phyloP scores from a whole-genome alignment of 2,888 invertebrate species.

The Tuberolachnus salignus region DNA sequence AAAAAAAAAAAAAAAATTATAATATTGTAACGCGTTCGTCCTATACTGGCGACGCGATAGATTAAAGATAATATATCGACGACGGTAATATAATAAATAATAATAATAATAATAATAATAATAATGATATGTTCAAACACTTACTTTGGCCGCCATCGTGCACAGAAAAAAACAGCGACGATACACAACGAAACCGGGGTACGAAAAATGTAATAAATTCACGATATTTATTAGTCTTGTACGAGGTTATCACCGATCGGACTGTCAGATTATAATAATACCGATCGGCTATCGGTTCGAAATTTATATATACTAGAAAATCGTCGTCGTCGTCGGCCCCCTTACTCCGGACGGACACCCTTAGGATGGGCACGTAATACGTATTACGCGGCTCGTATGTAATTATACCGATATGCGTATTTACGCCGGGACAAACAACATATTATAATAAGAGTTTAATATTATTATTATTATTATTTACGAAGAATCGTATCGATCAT shows the following conservation, averaged over 20 bases:
- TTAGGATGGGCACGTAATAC: constrained; percentile 45
- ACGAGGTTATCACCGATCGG: constrained; percentile 26
- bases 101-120: not conserved
- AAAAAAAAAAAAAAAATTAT: too few relatives aligned
- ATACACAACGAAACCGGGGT: too few relatives aligned
- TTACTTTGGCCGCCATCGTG: constrained; percentile 50
- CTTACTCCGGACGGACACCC: constrained; percentile 43
- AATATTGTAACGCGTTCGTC: too few relatives aligned
- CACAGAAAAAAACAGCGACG: not conserved
- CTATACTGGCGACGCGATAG: not conserved
- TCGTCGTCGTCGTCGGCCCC: constrained; percentile 24
- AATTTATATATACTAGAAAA: constrained; percentile 43
- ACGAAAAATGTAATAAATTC: too few relatives aligned
- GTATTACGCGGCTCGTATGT: not conserved
- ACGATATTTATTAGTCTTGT: too few relatives aligned
- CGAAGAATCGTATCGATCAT: constrained; percentile 41
- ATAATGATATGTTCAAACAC: not conserved
- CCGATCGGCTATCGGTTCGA: not conserved
- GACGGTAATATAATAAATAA: not conserved
- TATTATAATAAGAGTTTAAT: not conserved
- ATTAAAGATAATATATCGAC: not conserved
- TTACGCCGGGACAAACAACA: constrained; percentile 16
- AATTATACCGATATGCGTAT: constrained; percentile 26
- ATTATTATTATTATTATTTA: constrained; percentile 3
- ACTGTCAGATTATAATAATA: constrained; percentile 31